Evolutionary conservation across 64 coral and sea anemone species (phyloP), one percentile per base, ranked within the genome.

Genomic region (Astreopora myriophthalma): DNA sequence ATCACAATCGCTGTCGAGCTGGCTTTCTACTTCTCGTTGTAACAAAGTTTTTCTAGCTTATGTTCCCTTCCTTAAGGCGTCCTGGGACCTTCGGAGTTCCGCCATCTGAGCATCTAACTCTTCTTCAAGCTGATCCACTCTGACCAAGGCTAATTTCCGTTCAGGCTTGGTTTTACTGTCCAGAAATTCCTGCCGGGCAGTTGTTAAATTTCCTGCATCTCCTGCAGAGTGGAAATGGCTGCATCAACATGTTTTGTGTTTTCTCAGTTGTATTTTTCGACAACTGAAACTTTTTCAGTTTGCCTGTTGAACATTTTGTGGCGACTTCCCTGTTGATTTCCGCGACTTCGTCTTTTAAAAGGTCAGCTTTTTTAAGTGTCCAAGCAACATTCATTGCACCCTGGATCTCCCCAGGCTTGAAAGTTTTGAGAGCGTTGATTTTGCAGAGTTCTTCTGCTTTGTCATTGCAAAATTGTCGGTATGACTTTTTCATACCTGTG

Each of bases 381-480:
- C 77, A 91, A 35, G 44, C 77, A 34, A 82, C 77, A 91, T 91
- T 82, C 36, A 91, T 91, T 1, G 76, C 66, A 72, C 76, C 76
- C 55, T 91, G 88, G 71, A 91, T 91, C 67, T 91, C 46, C 12
- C 31, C 66, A 83, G 76, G 77, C 71, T 80, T 90, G 79, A 90
- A 80, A 22, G 2, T 90, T 60, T 81, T 90, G 0, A 90, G 88
- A 71, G 38, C 75, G 14, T 71, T 90, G 27, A 48, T 66, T 6
- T 75, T 80, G 62, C 88, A 90, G 16, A 79, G 75, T 48, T 90
- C 88, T 80, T 81, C 88, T 80, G 75, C 88, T 90, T 71, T 90
- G 19, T 69, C 23, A 16, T 90, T 90, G 74, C 75, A 51, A 58
- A 90, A 81, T 49, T 79, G 37, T 71, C 32, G 23, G 75, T 90